Evolutionary conservation across 2,888 invertebrate genomes (phyloP), one percentile per base, ranked within the genome.

Genomic region (Chorisops tibialis): DNA sequence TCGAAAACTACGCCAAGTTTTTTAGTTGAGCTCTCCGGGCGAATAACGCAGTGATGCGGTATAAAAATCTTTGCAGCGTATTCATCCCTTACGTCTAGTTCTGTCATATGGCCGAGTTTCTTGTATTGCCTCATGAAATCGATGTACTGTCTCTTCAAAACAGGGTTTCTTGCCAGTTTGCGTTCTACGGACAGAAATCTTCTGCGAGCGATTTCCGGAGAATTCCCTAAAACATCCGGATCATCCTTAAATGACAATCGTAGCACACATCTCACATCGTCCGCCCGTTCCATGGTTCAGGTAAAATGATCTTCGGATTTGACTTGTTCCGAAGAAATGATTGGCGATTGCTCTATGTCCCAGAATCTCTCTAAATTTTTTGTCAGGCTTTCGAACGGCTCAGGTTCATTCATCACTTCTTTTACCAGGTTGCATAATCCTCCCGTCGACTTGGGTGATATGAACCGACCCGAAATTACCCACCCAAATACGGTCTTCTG

Each of bases 21-120:
- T 6, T 58, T 61, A 6, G 39, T 59, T 3, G 39, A 37, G 22
- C 59, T 64, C 2, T 64, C 56, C 9, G 66, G 61, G 19, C 47
- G 47, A 14, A 63, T 12, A 1, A 66, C 49, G 43, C 47, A 58
- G 39, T 59, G 62, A 51, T 65, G 62, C 6, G 65, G 65, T 19
- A 67, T 37, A 21, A 62, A 65, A 56, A 45, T 43, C 50, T 9
- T 35, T 9, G 21, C 54, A 6, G 39, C 30, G 1, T 38, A 24
- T 14, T 24, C 14, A 5, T 21, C 1, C 30, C 7, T 30, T 1
- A 9, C 7, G 7, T 30, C 30, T 30, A 30, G 1, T 30, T 30
- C 7, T 30, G 5, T 9, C 30, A 30, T 30, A 2, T 30, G 30
- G 1, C 30, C 30, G 9, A 30, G 30, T 7, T 30, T 9, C 5